Evolutionary conservation across 2,113 vertebrate genomes (phyloP), one percentile per base, ranked within the genome.

Genomic region (Channa argus): DNA sequence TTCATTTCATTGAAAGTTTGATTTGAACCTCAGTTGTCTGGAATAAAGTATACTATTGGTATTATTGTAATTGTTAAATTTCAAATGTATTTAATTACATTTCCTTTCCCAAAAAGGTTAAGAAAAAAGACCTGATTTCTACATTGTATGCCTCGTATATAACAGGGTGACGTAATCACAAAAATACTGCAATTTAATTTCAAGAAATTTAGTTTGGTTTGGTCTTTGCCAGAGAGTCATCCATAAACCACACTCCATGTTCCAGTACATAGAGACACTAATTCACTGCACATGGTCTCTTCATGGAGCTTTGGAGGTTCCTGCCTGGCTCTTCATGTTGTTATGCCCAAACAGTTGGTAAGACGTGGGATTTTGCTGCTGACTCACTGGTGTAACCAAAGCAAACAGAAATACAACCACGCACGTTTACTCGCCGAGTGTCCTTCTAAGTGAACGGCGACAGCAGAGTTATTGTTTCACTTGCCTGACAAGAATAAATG

Each of bases 331-430:
- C 56, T 53, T 43, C 11, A 14, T 68, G 63, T 59, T 86, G 74
- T 77, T 51, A 61, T 71, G 59, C 45, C 46, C 70, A 81, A 78
- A 77, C 77, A 74, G 64, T 80, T 77, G 80, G 80, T 71, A 56
- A 55, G 51, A 67, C 15, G 64, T 86, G 70, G 73, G 77, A 80
- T 54, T 80, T 62, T 47, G 70, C 62, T 14, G 61, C 70, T 70
- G 73, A 86, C 65, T 86, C 84, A 75, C 52, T 5, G 46, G 43
- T 59, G 51, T 45, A 82, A 82, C 68, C 44, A 67, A 55, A 72
- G 71, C 71, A 70, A 65, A 81, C 64, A 81, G 24, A 74, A 73
- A 83, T 6, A 77, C 68, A 76, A 64, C 77, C 77, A 63, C 56
- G 56, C 79, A 14, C 15, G 49, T 61, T 80, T 33, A 37, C 45